A percentile compares a stretch with the other conserved stretches of the same genome.
Conservation (phyloP, 2,113 vertebrate genomes). For the human (Homo sapiens) region GRCh38 chr4:27153001-27153500, state of each 20-base stretch:
- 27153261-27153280: not conserved
- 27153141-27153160: not conserved
- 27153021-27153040: not conserved
- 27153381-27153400: not conserved
- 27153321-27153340: not conserved
- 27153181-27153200: not conserved
- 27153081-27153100: rapidly evolving
- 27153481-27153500: not conserved
- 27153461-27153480: not conserved
- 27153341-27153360: not conserved
- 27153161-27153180: too few species aligned
- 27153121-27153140: not conserved
- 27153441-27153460: not conserved
- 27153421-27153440: not conserved
- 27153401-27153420: not conserved
- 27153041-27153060: not conserved
- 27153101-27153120: not conserved
- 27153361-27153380: not conserved
- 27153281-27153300: not conserved
- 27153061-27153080: not conserved
- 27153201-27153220: not conserved
- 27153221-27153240: not conserved
- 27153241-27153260: not conserved
- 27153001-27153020: not conserved
- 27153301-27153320: not conserved